Evolutionary conservation across 1,140 invertebrate species (phyloP), one percentile per base, ranked within the genome.

Genomic region (Dinoponera quadriceps): DNA sequence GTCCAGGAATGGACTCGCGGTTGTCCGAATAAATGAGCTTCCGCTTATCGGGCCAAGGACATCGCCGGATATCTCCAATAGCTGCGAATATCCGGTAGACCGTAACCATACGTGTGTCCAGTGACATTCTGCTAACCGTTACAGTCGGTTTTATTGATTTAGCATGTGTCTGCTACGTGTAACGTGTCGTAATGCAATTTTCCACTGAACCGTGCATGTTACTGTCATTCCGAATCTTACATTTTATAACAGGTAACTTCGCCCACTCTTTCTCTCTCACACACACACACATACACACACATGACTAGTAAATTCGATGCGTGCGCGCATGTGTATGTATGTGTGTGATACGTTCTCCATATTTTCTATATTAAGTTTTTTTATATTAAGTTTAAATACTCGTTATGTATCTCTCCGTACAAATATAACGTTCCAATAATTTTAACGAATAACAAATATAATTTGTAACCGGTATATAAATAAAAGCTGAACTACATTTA

Each of bases 31-130:
- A 87, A 87, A 82, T 55, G 78, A 72, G 57, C 68, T 82, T 84
- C 57, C 69, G 44, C 69, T 87, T 82, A 88, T 85, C 75, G 29
- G 74, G 82, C 54, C 86, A 88, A 87, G 85, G 66, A 88, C 78
- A 66, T 57, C 16, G 55, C 59, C 75, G 85, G 82, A 75, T 84
- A 84, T 87, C 86, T 71, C 57, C 80, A 82, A 85, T 86, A 84
- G 73, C 86, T 71, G 44, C 85, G 44, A 87, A 84, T 84, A 75
- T 87, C 85, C 59, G 86, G 72, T 62, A 81, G 63, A 84, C 86
- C 85, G 57, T 77, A 66, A 81, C 68, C 59, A 65, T 66, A 20
- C 44, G 55, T 54, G 27, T 48, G 44, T 25, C 22, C 2, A 44
- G 48, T 63, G 66, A 86, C 68, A 75, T 84, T 80, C 59, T 68